Conservation (phyloP, 2,113 vertebrate species). For the Oxygymnocypris stewartii region DNA sequence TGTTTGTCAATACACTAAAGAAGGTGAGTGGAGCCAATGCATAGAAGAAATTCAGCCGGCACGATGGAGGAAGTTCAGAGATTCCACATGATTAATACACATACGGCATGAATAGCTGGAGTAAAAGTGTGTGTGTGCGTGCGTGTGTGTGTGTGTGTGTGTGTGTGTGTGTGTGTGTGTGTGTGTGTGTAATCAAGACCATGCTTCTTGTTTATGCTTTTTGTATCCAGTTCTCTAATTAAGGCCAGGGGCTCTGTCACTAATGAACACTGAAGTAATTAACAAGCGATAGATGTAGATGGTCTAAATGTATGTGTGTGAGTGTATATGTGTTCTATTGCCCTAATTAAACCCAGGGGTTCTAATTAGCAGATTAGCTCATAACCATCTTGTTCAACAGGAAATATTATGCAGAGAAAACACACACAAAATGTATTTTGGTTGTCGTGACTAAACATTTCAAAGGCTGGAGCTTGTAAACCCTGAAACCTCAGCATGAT, state of each 20-base stretch:
- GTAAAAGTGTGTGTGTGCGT: constrained; percentile 49
- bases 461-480: constrained; percentile 72
- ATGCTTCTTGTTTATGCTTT: constrained; percentile 40
- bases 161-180: constrained; percentile 14
- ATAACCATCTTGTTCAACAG: constrained; percentile 63
- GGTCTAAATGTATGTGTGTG: constrained; percentile 24
- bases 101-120: not conserved
- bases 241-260: constrained; percentile 46
- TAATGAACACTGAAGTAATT: constrained; percentile 50
- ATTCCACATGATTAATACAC: not conserved
- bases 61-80: not conserved
- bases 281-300: constrained; percentile 22
- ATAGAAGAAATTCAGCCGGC: not conserved
- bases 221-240: constrained; percentile 43
- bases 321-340: constrained; percentile 67
- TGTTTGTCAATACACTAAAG: not conserved
- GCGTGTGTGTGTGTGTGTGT: constrained; percentile 42
- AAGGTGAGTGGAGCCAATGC: not conserved
- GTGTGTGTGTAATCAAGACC: constrained; percentile 41
- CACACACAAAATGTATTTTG: constrained; percentile 26
- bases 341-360: constrained; percentile 78
- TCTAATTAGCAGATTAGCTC: constrained; percentile 78
- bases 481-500: constrained; percentile 60
- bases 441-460: constrained; percentile 68
- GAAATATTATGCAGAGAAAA: constrained; percentile 42